Percentiles rank a stretch among this genome's conserved stretches.
These are phyloP conservation scores for Chinchilla lanigera DNA, from an alignment of 2,113 vertebrate species.

Conservation along the genomic window DNA sequence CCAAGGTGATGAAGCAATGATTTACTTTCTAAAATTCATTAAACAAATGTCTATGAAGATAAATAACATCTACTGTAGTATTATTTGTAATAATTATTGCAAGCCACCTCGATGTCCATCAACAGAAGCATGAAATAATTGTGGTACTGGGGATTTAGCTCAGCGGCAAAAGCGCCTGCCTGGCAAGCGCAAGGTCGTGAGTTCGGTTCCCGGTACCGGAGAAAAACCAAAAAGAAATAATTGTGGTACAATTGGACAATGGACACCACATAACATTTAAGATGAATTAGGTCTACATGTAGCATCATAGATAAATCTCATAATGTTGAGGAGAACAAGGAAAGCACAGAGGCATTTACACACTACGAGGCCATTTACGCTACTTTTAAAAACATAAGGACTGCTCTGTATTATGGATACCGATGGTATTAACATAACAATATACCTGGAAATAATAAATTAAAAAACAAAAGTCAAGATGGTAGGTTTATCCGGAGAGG, in stretches of 20 bases:
- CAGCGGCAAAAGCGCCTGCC: too few relatives aligned
- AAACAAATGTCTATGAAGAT: background rate
- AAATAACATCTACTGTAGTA: background rate
- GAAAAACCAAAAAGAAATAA: too few relatives aligned
- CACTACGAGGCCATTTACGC: background rate
- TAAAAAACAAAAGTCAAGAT: background rate
- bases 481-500: background rate
- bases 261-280: background rate
- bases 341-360: background rate
- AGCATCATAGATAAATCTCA: background rate
- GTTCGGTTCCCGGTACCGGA: too few relatives aligned
- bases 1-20: background rate
- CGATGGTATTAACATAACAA: background rate
- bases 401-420: background rate
- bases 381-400: background rate
- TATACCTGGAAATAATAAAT: background rate
- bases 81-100: background rate
- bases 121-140: background rate
- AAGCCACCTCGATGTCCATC: background rate
- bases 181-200: too few relatives aligned
- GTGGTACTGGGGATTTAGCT: too few relatives aligned
- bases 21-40: background rate
- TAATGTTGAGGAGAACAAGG: background rate
- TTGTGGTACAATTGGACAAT: background rate
- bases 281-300: background rate